Evolutionary conservation across 92 coral and sea anemone species (phyloP).

Genomic region (Umimayanthus chanpuru): DNA sequence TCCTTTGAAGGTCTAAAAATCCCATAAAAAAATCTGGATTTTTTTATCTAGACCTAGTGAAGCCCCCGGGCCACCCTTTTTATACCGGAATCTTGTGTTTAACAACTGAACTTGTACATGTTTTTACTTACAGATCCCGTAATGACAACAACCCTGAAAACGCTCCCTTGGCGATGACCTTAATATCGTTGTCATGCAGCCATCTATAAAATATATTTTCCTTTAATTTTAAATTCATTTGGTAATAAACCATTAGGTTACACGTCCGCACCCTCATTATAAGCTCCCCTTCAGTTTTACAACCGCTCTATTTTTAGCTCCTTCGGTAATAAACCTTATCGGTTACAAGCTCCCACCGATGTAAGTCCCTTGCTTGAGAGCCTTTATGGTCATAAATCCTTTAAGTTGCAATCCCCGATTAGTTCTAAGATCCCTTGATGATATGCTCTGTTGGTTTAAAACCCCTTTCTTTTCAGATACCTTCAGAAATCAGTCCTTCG

Average conservation of each 20-base stretch:
- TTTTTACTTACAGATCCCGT: neutral
- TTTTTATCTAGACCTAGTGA: no score
- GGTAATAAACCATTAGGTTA: no score
- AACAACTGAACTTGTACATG: neutral
- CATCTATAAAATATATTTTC: neutral
- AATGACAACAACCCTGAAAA: neutral
- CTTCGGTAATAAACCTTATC: neutral
- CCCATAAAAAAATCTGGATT: neutral
- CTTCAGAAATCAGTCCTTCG: neutral
- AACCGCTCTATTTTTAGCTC: neutral
- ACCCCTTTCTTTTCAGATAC: neutral
- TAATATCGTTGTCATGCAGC: neutral
- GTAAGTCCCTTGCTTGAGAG: neutral
- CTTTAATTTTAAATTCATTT: neutral
- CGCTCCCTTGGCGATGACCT: neutral
- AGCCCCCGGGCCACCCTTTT: no score
- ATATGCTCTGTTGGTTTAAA: neutral
- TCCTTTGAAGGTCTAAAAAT: neutral
- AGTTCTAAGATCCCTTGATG: neutral
- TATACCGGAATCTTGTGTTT: no score
- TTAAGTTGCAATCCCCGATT: neutral
- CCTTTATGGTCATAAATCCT: neutral
- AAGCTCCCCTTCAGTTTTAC: neutral
- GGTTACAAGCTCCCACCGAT: neutral
- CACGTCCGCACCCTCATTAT: neutral